phyloP scores from a whole-genome alignment of 2,888 invertebrate genomes.

The Mermis nigrescens region DNA sequence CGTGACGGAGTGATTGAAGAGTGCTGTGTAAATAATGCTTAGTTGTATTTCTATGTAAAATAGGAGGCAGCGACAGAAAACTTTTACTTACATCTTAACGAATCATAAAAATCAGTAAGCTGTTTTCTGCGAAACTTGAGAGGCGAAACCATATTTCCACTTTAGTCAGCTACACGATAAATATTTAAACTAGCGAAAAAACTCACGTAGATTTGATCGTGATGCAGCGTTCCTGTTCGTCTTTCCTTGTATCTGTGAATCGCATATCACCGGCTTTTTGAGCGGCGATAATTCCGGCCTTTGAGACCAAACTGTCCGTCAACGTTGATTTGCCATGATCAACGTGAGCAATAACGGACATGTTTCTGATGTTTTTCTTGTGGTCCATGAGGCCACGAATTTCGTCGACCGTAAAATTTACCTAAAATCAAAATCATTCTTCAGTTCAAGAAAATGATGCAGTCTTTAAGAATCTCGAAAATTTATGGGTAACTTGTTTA shows the following conservation, averaged over 20 bases:
- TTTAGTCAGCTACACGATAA: neutral
- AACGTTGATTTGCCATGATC: slow-evolving; percentile 99
- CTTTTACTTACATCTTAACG: no score
- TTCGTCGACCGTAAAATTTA: slow-evolving; percentile 99
- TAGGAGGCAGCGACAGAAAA: no score
- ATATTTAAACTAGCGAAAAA: slow-evolving; percentile 6
- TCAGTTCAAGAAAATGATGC: no score
- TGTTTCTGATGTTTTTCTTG: slow-evolving; percentile 97
- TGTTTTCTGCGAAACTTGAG: neutral
- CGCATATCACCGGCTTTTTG: slow-evolving; percentile 96
- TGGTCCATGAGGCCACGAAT: slow-evolving; percentile 99
- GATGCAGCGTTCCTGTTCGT: slow-evolving; percentile 99
- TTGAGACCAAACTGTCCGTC: slow-evolving; percentile 96
- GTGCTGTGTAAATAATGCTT: no score
- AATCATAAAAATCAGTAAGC: neutral
- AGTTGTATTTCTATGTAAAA: no score
- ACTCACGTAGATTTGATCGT: slow-evolving; percentile 99
- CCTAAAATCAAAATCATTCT: no score
- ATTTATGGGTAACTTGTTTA: no score
- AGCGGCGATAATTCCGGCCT: slow-evolving; percentile 97
- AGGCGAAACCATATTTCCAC: neutral
- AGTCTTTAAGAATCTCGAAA: no score
- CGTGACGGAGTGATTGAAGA: no score
- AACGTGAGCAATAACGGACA: slow-evolving; percentile 99
- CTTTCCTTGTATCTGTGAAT: slow-evolving; percentile 97